phyloP scores from a whole-genome alignment of 2,888 invertebrate genomes.

The Nudaria mundana region DNA sequence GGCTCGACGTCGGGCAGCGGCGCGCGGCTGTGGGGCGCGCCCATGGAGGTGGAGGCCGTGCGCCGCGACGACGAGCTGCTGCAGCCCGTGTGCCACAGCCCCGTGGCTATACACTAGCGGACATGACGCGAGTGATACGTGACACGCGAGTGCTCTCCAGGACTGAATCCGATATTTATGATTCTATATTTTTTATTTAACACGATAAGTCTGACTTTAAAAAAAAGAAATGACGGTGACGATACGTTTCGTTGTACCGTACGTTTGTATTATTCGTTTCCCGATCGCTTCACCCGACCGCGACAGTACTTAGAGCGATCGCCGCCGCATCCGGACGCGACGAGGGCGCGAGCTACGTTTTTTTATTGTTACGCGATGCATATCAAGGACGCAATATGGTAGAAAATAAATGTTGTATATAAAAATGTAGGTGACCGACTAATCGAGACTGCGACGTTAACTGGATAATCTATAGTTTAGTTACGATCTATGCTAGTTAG shows the following conservation, averaged over 20 bases:
- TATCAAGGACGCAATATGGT: slow-evolving; percentile 82
- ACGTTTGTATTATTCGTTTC: slow-evolving; percentile 69
- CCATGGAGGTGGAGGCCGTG: slow-evolving; percentile 82
- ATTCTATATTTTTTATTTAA: slow-evolving; percentile 79
- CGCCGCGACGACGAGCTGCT: slow-evolving; percentile 84
- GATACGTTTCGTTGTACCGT: slow-evolving; percentile 69
- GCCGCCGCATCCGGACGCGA: slow-evolving; percentile 56
- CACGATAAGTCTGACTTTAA: slow-evolving; percentile 79
- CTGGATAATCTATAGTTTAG: slow-evolving; percentile 76
- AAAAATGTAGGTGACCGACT: slow-evolving; percentile 69
- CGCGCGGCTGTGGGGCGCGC: slow-evolving; percentile 43
- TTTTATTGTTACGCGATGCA: slow-evolving; percentile 82
- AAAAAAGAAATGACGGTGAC: slow-evolving; percentile 61
- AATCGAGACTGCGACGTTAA: slow-evolving; percentile 73
- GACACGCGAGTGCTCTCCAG: slow-evolving; percentile 25
- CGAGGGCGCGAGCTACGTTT: slow-evolving; percentile 75
- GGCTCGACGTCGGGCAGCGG: slow-evolving; percentile 19
- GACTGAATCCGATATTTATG: slow-evolving; percentile 74
- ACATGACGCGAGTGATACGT: neutral
- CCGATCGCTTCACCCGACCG: slow-evolving; percentile 71
- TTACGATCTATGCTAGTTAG: slow-evolving; percentile 76
- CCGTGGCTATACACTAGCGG: slow-evolving; percentile 91
- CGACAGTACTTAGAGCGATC: slow-evolving; percentile 64
- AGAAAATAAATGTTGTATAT: slow-evolving; percentile 81
- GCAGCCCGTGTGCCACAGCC: slow-evolving; percentile 92